Conservation (phyloP, 2,888 invertebrate species). For the Loripinus fragilis region DNA sequence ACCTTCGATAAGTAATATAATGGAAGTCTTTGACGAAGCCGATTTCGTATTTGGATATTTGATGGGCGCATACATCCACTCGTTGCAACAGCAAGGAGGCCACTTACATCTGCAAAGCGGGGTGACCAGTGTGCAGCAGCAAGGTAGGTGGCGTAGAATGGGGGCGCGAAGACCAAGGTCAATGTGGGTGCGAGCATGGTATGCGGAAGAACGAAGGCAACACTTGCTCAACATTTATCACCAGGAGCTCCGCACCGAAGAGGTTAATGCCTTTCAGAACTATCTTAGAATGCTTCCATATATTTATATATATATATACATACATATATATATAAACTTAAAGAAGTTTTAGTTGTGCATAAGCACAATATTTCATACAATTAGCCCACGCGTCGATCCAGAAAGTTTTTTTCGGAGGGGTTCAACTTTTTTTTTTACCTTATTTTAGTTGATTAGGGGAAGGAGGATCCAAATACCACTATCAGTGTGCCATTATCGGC, state of each 20-base stretch:
- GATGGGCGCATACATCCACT: conserved; percentile 17
- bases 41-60: conserved; percentile 23
- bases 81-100: neutral
- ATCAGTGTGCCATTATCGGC: too few species aligned
- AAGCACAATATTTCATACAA: too few species aligned
- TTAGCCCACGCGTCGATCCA: too few species aligned
- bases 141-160: conserved; percentile 9
- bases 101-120: conserved; percentile 10
- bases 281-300: conserved; percentile 2
- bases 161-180: conserved; percentile 1
- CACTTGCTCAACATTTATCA: neutral
- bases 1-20: neutral
- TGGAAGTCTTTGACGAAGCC: conserved; percentile 5
- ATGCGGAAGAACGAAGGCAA: neutral
- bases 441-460: too few species aligned
- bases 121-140: neutral
- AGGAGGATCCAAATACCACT: too few species aligned
- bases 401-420: too few species aligned
- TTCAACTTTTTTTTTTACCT: too few species aligned
- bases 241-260: conserved; percentile 1
- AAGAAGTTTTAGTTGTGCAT: too few species aligned
- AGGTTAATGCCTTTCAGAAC: conserved; percentile 29
- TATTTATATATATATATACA: too few species aligned
- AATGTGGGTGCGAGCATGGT: conserved; percentile 5
- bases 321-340: too few species aligned